phyloP scores from a whole-genome alignment of 2,888 invertebrate genomes.

The Chrysomela aeneicollis region DNA sequence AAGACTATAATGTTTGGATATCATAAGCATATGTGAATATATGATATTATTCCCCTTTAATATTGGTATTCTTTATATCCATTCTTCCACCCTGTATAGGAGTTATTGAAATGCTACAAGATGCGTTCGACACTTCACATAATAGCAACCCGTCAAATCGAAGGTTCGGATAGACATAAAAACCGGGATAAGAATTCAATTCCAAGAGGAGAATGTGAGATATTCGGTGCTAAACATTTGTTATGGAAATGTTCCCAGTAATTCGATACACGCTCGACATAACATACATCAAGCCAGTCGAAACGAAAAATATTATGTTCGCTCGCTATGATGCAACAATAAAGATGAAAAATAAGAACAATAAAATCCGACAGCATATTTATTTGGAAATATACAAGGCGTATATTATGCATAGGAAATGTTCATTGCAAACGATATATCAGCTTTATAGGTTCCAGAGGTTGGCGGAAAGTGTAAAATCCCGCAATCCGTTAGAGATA shows the following conservation, averaged over 20 bases:
- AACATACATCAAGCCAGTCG: constrained; percentile 37
- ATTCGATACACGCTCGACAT: constrained; percentile 38
- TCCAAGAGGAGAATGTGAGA: constrained; percentile 21
- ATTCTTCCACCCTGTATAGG: too few species aligned
- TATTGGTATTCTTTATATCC: too few species aligned
- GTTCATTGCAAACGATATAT: constrained; percentile 55
- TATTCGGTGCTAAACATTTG: constrained; percentile 37
- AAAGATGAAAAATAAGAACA: constrained; percentile 55
- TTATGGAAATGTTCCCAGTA: constrained; percentile 39
- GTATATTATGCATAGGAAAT: constrained; percentile 48
- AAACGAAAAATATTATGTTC: constrained; percentile 37
- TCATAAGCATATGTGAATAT: too few species aligned
- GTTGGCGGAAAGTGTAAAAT: constrained; percentile 31
- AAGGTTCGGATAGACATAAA: constrained; percentile 29
- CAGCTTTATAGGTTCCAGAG: constrained; percentile 49
- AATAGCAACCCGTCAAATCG: constrained; percentile 29
- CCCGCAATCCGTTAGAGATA: constrained; percentile 34
- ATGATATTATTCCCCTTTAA: too few species aligned
- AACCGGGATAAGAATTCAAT: constrained; percentile 36
- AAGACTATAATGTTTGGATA: too few species aligned
- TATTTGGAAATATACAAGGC: constrained; percentile 49
- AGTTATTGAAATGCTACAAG: too few species aligned
- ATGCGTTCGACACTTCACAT: constrained; percentile 7
- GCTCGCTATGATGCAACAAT: constrained; percentile 47
- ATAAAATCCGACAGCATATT: constrained; percentile 56